Percentiles rank a stretch among this genome's conserved stretches.
These are phyloP conservation scores for Aphodius sticticus DNA, from an alignment of 2,888 invertebrate species.

Conservation along the genomic window DNA sequence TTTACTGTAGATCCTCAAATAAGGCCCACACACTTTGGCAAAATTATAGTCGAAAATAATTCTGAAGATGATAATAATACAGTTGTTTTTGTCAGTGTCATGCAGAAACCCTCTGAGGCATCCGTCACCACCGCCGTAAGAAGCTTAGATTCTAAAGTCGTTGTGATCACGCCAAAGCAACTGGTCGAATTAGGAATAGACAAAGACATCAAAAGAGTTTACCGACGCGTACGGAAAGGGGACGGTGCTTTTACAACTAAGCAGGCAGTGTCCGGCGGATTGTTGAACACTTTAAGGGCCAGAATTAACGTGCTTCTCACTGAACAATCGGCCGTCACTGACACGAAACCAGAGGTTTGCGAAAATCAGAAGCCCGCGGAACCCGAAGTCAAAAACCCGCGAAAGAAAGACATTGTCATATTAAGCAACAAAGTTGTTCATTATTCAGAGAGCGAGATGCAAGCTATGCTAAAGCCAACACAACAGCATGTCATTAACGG, in stretches of 20 bases:
- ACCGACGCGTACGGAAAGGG: neutral
- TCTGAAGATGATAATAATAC: neutral
- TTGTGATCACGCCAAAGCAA: conserved; percentile 39
- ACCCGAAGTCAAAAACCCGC: neutral
- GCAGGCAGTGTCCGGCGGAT: neutral
- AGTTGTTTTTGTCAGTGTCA: neutral
- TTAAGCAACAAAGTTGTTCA: conserved; percentile 21
- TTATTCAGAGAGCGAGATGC: conserved; percentile 17
- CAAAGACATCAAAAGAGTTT: neutral
- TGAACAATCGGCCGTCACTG: conserved; percentile 29
- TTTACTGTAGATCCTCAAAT: neutral
- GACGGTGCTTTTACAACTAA: conserved; percentile 14
- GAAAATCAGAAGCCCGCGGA: neutral
- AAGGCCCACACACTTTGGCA: neutral
- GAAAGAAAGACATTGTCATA: conserved; percentile 16
- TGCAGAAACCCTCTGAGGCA: neutral
- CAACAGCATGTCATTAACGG: neutral
- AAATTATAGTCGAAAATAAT: neutral
- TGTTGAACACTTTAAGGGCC: conserved; percentile 11
- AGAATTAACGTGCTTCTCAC: conserved; percentile 17
- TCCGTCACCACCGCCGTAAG: conserved; percentile 1
- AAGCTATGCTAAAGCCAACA: conserved; percentile 6
- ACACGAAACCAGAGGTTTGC: conserved; percentile 15
- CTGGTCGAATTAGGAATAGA: conserved; percentile 36
- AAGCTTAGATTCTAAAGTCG: conserved; percentile 28